A percentile compares a stretch with the other conserved stretches of the same genome.
These are phyloP conservation scores for Ceratina calcarata DNA, from an alignment of 1,140 invertebrate genomes.

Conservation along the genomic window DNA sequence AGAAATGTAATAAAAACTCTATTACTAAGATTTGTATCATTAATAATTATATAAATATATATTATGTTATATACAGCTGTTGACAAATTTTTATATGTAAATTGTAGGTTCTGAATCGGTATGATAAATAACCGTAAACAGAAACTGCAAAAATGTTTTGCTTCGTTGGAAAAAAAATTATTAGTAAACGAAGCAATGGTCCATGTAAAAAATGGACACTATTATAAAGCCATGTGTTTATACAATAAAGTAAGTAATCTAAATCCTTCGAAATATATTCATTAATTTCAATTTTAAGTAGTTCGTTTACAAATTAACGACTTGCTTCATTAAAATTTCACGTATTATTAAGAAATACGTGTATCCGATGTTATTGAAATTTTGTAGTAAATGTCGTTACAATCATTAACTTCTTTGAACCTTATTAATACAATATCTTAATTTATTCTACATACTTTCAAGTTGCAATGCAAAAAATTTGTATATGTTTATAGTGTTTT, in stretches of 20 bases:
- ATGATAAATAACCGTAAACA: conserved; percentile 49
- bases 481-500: not conserved
- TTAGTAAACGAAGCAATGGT: conserved; percentile 86
- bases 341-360: no score
- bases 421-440: not conserved
- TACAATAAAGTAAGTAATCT: conserved; percentile 84
- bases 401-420: not conserved
- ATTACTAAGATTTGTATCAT: not conserved
- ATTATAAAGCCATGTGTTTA: conserved; percentile 83
- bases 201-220: conserved; percentile 86
- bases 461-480: not conserved
- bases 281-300: not conserved
- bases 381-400: no score
- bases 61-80: not conserved
- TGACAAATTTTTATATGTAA: not conserved
- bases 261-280: not conserved
- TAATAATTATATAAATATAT: not conserved
- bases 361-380: no score
- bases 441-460: not conserved
- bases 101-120: conserved; percentile 27
- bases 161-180: conserved; percentile 78
- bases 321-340: no score
- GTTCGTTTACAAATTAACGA: not conserved
- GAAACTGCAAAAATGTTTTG: conserved; percentile 77
- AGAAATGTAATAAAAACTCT: no score